Evolutionary conservation across 1,140 invertebrate genomes (phyloP).

Genomic region (Brachionus rotundiformis): DNA sequence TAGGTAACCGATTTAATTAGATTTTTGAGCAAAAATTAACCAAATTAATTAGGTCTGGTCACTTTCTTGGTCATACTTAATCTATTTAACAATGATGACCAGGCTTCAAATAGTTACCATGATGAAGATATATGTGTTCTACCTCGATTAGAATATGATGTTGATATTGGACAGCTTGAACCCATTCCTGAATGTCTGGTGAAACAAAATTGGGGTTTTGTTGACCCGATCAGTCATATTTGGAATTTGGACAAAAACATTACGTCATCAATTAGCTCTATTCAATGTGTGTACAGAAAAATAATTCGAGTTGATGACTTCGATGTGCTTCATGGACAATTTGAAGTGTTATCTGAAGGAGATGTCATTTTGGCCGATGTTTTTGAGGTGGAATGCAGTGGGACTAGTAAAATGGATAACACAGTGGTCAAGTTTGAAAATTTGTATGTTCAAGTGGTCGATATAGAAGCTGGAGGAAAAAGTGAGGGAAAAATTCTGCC

Average conservation of each 20-base stretch:
- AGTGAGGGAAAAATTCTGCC: not conserved
- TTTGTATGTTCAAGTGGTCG: slow-evolving; percentile 29
- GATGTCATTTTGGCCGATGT: not conserved
- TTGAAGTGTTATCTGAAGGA: not conserved
- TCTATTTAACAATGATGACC: not conserved
- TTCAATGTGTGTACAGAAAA: not conserved
- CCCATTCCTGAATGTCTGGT: not conserved
- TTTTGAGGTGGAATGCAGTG: slow-evolving; percentile 7
- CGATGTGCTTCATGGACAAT: not conserved
- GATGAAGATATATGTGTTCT: not conserved
- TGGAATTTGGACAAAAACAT: slow-evolving; percentile 13
- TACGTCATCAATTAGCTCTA: not conserved
- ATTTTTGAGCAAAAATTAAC: too few relatives aligned
- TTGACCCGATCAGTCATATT: not conserved
- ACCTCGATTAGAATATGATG: not conserved
- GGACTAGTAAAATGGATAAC: not conserved
- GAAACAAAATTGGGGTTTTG: not conserved
- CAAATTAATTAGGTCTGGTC: not conserved
- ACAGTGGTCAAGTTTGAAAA: not conserved
- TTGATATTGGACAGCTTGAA: not conserved
- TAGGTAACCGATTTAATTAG: too few relatives aligned
- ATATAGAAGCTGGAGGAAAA: not conserved
- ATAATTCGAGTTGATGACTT: slow-evolving; percentile 5
- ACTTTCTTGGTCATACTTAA: not conserved
- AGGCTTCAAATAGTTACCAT: not conserved